Percentiles rank a stretch among this genome's conserved stretches.
These are phyloP conservation scores for Tachystola acroxantha DNA, from an alignment of 2,888 invertebrate genomes.

Conservation along the genomic window DNA sequence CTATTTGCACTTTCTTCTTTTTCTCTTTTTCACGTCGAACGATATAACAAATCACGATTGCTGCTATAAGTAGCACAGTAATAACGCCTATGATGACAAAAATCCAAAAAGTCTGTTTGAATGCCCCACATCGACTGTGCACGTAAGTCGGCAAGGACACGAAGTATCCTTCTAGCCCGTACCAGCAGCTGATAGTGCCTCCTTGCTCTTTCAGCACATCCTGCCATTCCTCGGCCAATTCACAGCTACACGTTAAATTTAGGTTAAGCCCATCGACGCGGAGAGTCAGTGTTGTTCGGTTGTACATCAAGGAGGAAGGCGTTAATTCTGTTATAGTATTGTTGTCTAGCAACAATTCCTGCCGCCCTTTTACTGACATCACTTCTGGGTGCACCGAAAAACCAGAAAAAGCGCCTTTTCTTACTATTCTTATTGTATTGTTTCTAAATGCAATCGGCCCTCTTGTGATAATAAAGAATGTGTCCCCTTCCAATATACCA, in stretches of 20 bases:
- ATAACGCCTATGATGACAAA: constrained; percentile 65
- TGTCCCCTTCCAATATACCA: constrained; percentile 80
- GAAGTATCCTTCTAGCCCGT: constrained; percentile 51
- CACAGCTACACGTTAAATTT: constrained; percentile 79
- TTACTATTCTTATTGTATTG: constrained; percentile 78
- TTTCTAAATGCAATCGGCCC: constrained; percentile 82
- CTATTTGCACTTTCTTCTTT: constrained; percentile 82
- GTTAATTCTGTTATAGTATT: constrained; percentile 78
- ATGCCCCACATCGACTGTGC: constrained; percentile 58
- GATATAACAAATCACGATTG: constrained; percentile 66
- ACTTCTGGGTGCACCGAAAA: constrained; percentile 72
- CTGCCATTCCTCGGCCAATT: constrained; percentile 55
- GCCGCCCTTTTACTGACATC: constrained; percentile 53
- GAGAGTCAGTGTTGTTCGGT: constrained; percentile 72
- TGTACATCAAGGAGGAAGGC: constrained; percentile 78
- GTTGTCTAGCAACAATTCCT: constrained; percentile 80
- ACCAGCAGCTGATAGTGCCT: constrained; percentile 62
- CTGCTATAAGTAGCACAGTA: constrained; percentile 61
- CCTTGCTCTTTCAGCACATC: constrained; percentile 48
- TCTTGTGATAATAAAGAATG: constrained; percentile 78
- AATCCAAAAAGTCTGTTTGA: constrained; percentile 68
- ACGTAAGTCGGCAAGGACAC: constrained; percentile 58
- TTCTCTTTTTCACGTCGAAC: constrained; percentile 71
- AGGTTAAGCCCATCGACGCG: constrained; percentile 79
- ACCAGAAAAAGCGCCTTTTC: constrained; percentile 81